Conservation (phyloP, 2,888 invertebrate genomes). For the Oligia latruncula region DNA sequence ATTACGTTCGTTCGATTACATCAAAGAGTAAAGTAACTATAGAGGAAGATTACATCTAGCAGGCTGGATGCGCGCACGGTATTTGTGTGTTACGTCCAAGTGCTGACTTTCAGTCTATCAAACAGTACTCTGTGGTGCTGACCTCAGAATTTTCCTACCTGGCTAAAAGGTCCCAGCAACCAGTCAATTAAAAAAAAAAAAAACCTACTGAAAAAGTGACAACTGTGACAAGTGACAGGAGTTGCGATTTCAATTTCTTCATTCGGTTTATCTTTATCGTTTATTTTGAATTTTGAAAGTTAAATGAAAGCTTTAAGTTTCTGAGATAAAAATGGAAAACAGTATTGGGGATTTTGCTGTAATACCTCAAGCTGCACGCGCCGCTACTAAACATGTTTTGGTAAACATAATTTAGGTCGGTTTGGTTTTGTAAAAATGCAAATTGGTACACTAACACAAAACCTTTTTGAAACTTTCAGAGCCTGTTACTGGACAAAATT, state of each 20-base stretch:
- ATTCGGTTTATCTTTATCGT: constrained; percentile 4
- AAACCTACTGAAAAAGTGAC: no score
- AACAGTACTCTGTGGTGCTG: no score
- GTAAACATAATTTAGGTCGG: constrained; percentile 65
- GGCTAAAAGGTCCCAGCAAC: no score
- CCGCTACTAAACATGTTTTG: constrained; percentile 77
- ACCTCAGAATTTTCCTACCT: no score
- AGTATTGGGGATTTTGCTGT: constrained; percentile 52
- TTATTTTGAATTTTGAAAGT: constrained; percentile 31
- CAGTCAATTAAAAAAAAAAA: no score
- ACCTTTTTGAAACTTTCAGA: constrained; percentile 71
- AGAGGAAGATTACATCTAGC: no score
- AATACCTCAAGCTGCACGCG: constrained; percentile 70
- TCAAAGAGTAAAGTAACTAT: no score
- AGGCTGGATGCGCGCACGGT: no score
- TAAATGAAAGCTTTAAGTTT: background rate
- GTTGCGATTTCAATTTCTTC: background rate
- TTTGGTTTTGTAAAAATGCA: background rate
- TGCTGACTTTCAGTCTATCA: no score
- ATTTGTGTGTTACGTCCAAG: no score
- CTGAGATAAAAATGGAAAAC: constrained; percentile 41
- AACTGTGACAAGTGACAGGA: background rate
- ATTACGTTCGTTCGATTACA: no score
- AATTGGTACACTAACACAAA: background rate
- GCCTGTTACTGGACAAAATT: constrained; percentile 74